Evolutionary conservation across 2,797 vertebrate species (phyloP), one percentile per base, ranked within the genome.

Genomic region (Babyrousa celebensis): DNA sequence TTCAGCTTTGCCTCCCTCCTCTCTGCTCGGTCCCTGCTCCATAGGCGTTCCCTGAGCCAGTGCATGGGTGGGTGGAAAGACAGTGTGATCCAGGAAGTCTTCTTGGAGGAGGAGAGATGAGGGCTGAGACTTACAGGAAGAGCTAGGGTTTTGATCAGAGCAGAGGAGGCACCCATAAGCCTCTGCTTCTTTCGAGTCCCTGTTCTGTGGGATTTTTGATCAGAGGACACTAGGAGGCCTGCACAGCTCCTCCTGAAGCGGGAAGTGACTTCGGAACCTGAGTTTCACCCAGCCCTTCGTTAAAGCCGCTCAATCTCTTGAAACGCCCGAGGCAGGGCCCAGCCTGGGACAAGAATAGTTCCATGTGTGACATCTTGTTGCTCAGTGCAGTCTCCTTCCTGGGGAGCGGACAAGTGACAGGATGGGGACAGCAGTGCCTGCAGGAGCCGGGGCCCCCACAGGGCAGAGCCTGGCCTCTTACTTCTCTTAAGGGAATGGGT

Each of bases 271-370:
- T 96, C 83, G 92, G 96, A 95, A 89, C 79, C 29, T 0, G 96
- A 97, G 97, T 97, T 94, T 92, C 52, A 36, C 94, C 89, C 90
- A 82, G 85, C 4, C 75, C 54, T 10, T n/a, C 52, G 75, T 88
- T 82, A 74, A 90, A 84, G 96, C 92, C 17, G 27, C 62, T 89
- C 79, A 75, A n/a, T 93, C 96, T 96, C 95, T 83, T 70, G 97
- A 97, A 98, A 86, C 23, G 97, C 98, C 97, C 3, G 78, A 98
- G 98, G 97, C 36, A 79, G 98, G 97, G 96, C 94, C 97, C 87
- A 70, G 96, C 94, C 86, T 29, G 5, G 74, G 95, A 91, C 88
- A 68, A 96, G 98, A 98, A 71, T 95, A 96, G 93, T 96, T 89
- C 40, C 58, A 0, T 0, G 58, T 2, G 1, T 85, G 94, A 75